These are phyloP conservation scores for Dryocosmus kuriphilus DNA, from an alignment of 2,888 invertebrate genomes.

Conservation along the genomic window DNA sequence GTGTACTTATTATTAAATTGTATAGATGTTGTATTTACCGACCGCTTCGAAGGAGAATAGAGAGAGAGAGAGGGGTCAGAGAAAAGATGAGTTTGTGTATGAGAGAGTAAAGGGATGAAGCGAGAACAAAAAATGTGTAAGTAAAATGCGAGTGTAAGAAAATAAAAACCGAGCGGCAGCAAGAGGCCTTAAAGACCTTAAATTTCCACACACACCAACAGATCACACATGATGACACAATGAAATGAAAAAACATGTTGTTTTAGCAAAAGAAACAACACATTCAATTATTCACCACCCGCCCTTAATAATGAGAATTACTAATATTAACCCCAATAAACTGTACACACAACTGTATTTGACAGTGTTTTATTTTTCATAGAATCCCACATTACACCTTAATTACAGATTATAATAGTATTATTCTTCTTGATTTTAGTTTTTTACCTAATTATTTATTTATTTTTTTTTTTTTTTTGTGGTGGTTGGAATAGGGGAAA, in stretches of 20 bases:
- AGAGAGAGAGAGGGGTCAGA: constrained; percentile 32
- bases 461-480: too few species aligned
- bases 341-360: constrained; percentile 75
- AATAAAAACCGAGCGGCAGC: constrained; percentile 24
- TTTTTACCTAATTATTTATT: too few species aligned
- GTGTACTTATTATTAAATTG: constrained; percentile 70
- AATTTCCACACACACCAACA: constrained; percentile 62
- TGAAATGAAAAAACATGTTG: constrained; percentile 48
- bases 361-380: constrained; percentile 49
- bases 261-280: constrained; percentile 64
- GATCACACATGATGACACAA: constrained; percentile 49
- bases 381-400: neutral
- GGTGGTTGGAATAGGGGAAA: too few species aligned
- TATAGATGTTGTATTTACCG: constrained; percentile 58
- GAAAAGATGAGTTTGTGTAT: constrained; percentile 43
- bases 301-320: constrained; percentile 75
- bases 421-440: too few species aligned
- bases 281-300: constrained; percentile 66
- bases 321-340: constrained; percentile 73
- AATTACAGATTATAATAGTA: too few species aligned
- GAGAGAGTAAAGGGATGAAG: constrained; percentile 53
- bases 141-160: constrained; percentile 45
- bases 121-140: constrained; percentile 54
- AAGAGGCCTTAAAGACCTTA: constrained; percentile 68
- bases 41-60: constrained; percentile 46